Base-by-base conservation (phyloP, 2,888 invertebrate genomes). In the Pyrrhia umbra region DNA sequence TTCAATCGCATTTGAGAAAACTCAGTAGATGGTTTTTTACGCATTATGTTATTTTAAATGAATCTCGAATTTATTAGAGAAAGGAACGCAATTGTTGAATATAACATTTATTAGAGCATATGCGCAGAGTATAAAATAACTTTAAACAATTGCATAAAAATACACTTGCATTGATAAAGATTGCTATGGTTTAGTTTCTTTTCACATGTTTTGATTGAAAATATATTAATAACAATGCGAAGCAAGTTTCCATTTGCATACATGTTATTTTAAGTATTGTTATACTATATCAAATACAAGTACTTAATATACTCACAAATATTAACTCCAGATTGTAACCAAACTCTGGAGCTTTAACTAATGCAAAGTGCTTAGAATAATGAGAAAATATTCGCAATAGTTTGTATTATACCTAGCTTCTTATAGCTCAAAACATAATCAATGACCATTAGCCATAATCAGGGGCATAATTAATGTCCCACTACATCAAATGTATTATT, bases 241-340 rank as follows among this genome's bases (percentile, higher is more conserved):
- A 56, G 55, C 55, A 37, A 37, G 2, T n/a, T 10, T 23, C n/a
- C 23, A 16, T 55, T 55, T 45, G 30, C 30, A 15, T 10, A 21
- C 15, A 43, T 20, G 23, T 23, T 23, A 13, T 13, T 16, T 0
- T 16, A 34, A 16, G 55, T 45, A 16, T 27, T 55, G 27, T 34
- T 45, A 23, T 23, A 37, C 10, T 21, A 16, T 46, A 23, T 37
- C 2, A 16, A 45, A 34, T 16, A 40, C 18, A 54, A n/a, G 18
- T 25, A 39, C 9, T 18, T 18, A n/a, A 4, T 51, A 18, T 8
- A 13, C 16, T 16, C 39, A 18, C n/a, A 52, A 0, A 52, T n/a
- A 15, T 2, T 37, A 21, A 21, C 21, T 21, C 5, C n/a, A n/a
- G n/a, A n/a, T n/a, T n/a, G n/a, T n/a, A n/a, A n/a, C n/a, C n/a